Evolutionary conservation across 2,888 invertebrate species (phyloP), one percentile per base, ranked within the genome.

Genomic region (Drosophila formosana): DNA sequence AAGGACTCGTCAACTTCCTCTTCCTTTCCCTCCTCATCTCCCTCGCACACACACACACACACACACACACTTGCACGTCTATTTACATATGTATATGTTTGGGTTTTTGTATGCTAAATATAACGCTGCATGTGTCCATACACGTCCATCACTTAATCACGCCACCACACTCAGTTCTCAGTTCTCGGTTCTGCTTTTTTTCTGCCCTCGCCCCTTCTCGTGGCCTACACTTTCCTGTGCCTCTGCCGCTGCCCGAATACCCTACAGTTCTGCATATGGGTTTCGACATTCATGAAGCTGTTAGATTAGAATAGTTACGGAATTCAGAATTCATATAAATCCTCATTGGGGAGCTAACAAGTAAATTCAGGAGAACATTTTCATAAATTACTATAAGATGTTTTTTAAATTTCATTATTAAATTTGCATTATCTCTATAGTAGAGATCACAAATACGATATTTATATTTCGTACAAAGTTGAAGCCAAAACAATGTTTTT

Each of bases 111-210:
- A 89, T 82, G 89, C 80, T 86, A 88, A 88, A 86, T 86, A 89
- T 86, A 89, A 80, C 74, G 86, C 88, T 88, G 86, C 83, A 85
- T 89, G 85, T 85, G 88, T 89, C 88, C 83, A 88, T 78, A 88
- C 86, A 82, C 83, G 85, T 86, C 88, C 89, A 86, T 86, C 85
- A 86, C 89, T 86, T 89, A 89, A 86, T 86, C 85, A 86, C 85
- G 89, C 89, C 89, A 85, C 82, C 88, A 78, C 75, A 84, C 86
- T 80, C 73, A 63, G 18, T 18, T 18, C 18, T 70, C 47, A 61
- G 49, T 57, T 63, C 43, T 4, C 11, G 23, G 30, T 32, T 55
- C 41, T 25, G 23, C 25, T 3, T 32, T 32, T 23, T 9, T 58
- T 18, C n/a, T 30, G 8, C 9, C 9, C 6, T 25, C 13, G 28